A percentile compares a stretch with the other conserved stretches of the same genome.
phyloP scores from a whole-genome alignment of 2,797 vertebrate species.

The Tauraco hartlaubi region DNA sequence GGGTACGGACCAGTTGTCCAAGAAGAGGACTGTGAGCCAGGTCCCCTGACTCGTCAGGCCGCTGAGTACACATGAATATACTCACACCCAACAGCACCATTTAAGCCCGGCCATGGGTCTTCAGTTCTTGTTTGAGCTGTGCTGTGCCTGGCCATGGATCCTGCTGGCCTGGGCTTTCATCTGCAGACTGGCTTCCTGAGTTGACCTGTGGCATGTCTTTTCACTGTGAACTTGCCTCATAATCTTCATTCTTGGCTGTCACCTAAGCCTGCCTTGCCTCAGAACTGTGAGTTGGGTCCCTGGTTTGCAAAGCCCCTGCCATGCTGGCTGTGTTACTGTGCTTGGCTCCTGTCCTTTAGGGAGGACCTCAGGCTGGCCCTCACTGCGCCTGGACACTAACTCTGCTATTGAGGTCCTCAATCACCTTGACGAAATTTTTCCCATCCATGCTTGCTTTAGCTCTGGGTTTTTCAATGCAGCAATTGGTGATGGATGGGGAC shows the following conservation, averaged over 20 bases:
- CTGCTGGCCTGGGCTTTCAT: neutral
- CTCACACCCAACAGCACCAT: accelerated
- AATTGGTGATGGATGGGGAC: neutral
- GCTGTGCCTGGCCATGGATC: neutral
- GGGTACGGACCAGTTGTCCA: too few relatives aligned
- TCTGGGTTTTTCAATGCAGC: neutral
- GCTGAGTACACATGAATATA: neutral
- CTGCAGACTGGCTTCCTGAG: neutral
- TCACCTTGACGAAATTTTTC: neutral
- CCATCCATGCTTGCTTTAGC: neutral
- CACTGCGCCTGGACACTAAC: neutral
- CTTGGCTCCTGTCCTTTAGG: neutral
- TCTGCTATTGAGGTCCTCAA: accelerated
- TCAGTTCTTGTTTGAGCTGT: neutral
- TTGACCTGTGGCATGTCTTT: neutral
- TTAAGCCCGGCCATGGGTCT: neutral
- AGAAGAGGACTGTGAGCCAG: neutral
- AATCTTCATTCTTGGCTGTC: neutral
- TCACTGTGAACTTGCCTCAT: neutral
- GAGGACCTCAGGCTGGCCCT: neutral
- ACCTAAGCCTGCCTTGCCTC: neutral
- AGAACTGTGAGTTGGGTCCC: accelerated
- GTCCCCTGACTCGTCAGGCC: neutral
- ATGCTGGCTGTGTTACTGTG: neutral
- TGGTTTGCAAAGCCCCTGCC: neutral